A percentile compares a stretch with the other conserved stretches of the same genome.
phyloP scores from a whole-genome alignment of 1,140 invertebrate genomes.

The Drosophila tani region DNA sequence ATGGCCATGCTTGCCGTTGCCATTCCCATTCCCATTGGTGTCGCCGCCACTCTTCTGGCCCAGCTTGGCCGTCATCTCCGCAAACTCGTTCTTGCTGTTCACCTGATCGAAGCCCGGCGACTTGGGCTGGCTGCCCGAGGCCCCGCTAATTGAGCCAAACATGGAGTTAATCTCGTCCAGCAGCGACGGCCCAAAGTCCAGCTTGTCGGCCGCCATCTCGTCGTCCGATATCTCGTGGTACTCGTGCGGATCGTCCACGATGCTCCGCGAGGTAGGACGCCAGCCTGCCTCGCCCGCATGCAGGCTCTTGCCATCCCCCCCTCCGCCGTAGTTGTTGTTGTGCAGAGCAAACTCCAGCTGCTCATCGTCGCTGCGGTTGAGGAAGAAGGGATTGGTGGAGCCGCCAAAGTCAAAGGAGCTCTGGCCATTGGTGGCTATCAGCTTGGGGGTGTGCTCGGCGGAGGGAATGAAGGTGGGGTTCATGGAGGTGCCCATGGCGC shows the following conservation, averaged over 20 bases:
- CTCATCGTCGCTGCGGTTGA: slow-evolving; percentile 65
- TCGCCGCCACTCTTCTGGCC: slow-evolving; percentile 71
- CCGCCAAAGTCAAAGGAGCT: slow-evolving; percentile 76
- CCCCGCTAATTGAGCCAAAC: slow-evolving; percentile 89
- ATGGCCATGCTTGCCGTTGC: slow-evolving; percentile 73
- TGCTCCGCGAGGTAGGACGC: slow-evolving; percentile 52
- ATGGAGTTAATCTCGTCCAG: slow-evolving; percentile 98
- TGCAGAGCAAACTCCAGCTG: slow-evolving; percentile 70
- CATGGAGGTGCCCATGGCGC: slow-evolving; percentile 60
- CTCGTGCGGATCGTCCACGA: slow-evolving; percentile 88
- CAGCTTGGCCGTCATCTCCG: slow-evolving; percentile 88
- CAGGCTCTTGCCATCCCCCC: slow-evolving; percentile 63
- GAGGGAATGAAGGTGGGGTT: slow-evolving; percentile 83
- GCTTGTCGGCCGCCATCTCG: slow-evolving; percentile 88
- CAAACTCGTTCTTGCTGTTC: slow-evolving; percentile 88
- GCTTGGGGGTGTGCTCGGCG: slow-evolving; percentile 80
- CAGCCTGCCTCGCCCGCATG: slow-evolving; percentile 49
- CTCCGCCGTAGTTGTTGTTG: slow-evolving; percentile 77
- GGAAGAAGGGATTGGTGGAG: slow-evolving; percentile 81
- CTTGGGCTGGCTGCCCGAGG: slow-evolving; percentile 70
- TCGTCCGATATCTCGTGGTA: slow-evolving; percentile 97
- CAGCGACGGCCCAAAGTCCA: slow-evolving; percentile 96
- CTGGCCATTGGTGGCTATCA: slow-evolving; percentile 71
- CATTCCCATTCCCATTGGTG: slow-evolving; percentile 75
- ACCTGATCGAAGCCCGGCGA: slow-evolving; percentile 88